Base-by-base conservation (phyloP, 1,140 invertebrate species). In the Anastrepha ludens region DNA sequence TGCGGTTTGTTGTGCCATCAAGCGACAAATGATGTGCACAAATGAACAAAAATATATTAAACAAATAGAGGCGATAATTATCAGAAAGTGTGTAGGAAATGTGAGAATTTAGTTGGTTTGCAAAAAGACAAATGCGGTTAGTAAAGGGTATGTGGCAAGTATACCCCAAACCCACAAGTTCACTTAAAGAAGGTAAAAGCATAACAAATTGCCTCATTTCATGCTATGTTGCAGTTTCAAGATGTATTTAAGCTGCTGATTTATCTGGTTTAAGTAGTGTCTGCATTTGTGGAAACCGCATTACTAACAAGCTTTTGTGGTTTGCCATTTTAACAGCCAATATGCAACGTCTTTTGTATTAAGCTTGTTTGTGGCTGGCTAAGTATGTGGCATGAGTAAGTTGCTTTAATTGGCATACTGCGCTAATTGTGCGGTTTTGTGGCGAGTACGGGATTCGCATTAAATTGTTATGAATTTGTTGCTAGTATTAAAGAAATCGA, bases 251-350 rank as follows among this genome's bases (percentile, higher is more conserved):
- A 17, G 39, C 13, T 15, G 29, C 29, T 41, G 0, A 70, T 44
- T 70, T 70, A 47, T 44, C 41, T 47, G 41, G 13, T 41, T 47
- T 74, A 74, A 74, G 41, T 47, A 74, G 47, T 74, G 41, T 2
- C 15, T 17, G 67, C 13, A 17, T 2, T 74, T 74, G 67, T 74
- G 67, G 5, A 41, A 44, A 74, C 67, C 67, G 41, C 67, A 44
- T 17, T 44, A n/a, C 41, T 74, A 74, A 44, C 67, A 74, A 74
- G 67, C 67, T 74, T 44, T 74, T 44, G 67, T 13, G 67, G 67
- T 74, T 74, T 47, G 3, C 44, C 4, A 41, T 2, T 74, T 74
- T 1, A 29, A 29, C 29, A 29, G 41, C 15, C 44, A 29, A 29
- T 29, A 55, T 50, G 29, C 17, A 7, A 20, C 7, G 15, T 55